Evolutionary conservation across 2,888 invertebrate genomes (phyloP).

Genomic region (Machimus rusticus): DNA sequence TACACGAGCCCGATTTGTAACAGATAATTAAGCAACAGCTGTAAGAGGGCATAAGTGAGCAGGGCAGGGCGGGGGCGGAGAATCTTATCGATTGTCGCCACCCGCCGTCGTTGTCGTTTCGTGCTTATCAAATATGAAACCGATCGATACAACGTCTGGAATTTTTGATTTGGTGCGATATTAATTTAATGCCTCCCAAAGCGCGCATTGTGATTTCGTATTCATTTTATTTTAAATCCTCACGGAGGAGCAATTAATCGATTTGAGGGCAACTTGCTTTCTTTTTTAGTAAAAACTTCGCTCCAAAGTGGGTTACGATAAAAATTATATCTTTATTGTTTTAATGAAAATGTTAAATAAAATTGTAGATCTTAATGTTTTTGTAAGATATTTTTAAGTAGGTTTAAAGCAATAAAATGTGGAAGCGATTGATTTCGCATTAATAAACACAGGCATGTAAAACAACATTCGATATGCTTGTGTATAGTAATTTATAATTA

Average conservation of each 20-base stretch:
- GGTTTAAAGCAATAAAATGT: too few relatives aligned
- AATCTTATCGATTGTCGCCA: background rate
- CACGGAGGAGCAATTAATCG: background rate
- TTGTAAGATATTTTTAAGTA: too few relatives aligned
- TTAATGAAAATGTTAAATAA: background rate
- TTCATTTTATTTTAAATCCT: background rate
- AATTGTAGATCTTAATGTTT: background rate
- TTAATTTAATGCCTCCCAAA: background rate
- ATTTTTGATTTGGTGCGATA: background rate
- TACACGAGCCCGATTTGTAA: background rate
- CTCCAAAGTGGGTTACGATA: background rate
- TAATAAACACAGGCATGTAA: too few relatives aligned
- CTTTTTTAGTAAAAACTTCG: background rate
- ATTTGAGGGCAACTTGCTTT: background rate
- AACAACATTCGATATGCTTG: too few relatives aligned
- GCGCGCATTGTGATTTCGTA: background rate
- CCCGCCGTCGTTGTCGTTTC: background rate
- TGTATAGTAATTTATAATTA: too few relatives aligned
- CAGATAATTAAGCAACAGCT: background rate
- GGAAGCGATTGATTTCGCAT: too few relatives aligned
- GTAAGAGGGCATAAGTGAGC: background rate
- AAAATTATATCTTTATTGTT: background rate
- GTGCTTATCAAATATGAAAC: background rate
- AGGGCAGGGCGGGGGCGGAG: background rate
- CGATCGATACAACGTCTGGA: background rate